Base-by-base conservation (phyloP, 1,140 invertebrate genomes). In the Pseudobourletiella spinata region DNA sequence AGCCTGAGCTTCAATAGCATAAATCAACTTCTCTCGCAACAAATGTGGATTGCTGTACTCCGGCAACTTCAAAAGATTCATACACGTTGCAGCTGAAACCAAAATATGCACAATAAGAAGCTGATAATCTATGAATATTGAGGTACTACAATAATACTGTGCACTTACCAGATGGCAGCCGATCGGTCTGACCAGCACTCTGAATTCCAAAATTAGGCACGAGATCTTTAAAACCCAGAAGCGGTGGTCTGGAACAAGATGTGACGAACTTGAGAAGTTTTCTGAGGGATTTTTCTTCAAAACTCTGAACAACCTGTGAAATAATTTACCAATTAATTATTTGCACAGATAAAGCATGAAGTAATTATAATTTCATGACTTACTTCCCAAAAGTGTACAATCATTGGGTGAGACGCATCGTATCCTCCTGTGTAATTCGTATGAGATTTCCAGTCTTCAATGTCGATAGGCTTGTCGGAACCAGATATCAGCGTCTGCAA, bases 231-330 rank as follows among this genome's bases (percentile, higher is more conserved):
- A 98, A 98, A 16, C 95, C 95, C 22, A 97, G 77, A n/a, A 98
- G 78, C 3, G 95, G 95, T n/a, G 94, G 92, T 68, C 93, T 76
- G 0, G 94, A 97, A 72, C 93, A 97, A 73, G 92, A 95, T 1
- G 95, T 98, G 3, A 97, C 93, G 81, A 98, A 98, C 76, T 96
- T 95, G 0, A 98, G 76, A 15, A 98, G 75, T 70, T 92, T 86
- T 56, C 91, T 79, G 57, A 87, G 85, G 73, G 96, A 87, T 25
- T 83, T 78, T 75, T 95, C 91, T 63, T 81, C 86, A 72, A 98
- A 93, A 20, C 81, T 80, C 64, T 85, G 79, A 3, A 97, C 80
- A 22, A 94, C 87, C 66, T 75, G 83, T 86, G 94, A 94, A 87
- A 81, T 85, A 46, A 82, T 52, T 66, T 4, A 39, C 16, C 35